Percentiles rank a stretch among this genome's conserved stretches.
Conservation (phyloP, 2,888 invertebrate genomes). For the Halocaridina rubra region DNA sequence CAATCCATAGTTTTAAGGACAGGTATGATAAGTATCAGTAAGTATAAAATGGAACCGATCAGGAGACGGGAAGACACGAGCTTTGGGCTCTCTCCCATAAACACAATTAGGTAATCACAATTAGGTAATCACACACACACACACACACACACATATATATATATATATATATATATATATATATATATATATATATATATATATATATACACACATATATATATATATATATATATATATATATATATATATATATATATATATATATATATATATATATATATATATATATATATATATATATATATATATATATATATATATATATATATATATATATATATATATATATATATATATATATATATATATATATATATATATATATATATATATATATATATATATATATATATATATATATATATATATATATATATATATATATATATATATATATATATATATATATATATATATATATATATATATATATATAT, state of each 20-base stretch:
- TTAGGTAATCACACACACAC: not conserved
- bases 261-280: not conserved
- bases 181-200: not conserved
- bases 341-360: no score
- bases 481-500: constrained; percentile 2
- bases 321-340: no score
- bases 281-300: not conserved
- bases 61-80: no score
- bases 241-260: not conserved
- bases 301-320: no score
- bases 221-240: constrained; percentile 1
- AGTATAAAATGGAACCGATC: no score
- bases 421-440: constrained; percentile 2
- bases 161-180: not conserved
- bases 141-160: not conserved
- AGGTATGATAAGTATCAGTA: no score
- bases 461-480: constrained; percentile 9
- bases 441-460: not conserved
- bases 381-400: not conserved
- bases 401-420: not conserved
- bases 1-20: no score
- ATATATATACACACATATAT: not conserved
- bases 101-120: not conserved
- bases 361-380: not conserved
- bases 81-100: no score